Evolutionary conservation across 2,113 vertebrate species (phyloP).

Genomic region (Hydrochoerus hydrochaeris): DNA sequence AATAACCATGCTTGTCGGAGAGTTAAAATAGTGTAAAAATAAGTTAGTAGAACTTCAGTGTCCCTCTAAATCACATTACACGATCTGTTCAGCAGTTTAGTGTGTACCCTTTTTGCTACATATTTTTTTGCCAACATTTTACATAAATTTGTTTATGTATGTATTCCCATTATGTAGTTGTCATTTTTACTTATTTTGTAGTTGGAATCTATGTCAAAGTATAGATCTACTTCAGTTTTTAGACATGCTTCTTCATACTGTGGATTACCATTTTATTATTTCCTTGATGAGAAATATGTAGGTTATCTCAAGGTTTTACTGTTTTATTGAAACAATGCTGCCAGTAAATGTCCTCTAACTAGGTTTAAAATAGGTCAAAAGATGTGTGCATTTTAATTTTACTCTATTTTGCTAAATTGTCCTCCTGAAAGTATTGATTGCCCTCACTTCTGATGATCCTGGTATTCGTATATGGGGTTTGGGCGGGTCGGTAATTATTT

Average conservation of each 20-base stretch:
- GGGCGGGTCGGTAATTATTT: background rate
- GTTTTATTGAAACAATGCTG: background rate
- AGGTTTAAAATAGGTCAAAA: background rate
- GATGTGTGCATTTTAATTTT: background rate
- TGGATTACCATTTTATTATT: background rate
- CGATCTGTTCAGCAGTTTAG: background rate
- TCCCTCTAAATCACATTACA: background rate
- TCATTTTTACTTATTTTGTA: background rate
- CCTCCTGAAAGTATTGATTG: background rate
- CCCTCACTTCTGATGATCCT: background rate
- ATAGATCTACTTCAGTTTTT: background rate
- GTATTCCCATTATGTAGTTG: background rate
- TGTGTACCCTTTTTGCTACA: background rate
- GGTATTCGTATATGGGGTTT: background rate
- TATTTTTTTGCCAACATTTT: background rate
- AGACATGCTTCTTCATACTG: background rate
- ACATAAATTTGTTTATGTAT: background rate
- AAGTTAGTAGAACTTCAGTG: background rate
- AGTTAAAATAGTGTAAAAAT: background rate
- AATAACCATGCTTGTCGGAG: constrained; percentile 19
- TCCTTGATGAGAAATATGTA: background rate
- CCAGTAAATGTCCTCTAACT: background rate
- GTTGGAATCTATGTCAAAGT: background rate
- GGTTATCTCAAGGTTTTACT: background rate
- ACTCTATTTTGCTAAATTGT: background rate